A percentile compares a stretch with the other conserved stretches of the same genome.
Conservation (phyloP, 2,797 vertebrate species). For the Acanthurus tractus region DNA sequence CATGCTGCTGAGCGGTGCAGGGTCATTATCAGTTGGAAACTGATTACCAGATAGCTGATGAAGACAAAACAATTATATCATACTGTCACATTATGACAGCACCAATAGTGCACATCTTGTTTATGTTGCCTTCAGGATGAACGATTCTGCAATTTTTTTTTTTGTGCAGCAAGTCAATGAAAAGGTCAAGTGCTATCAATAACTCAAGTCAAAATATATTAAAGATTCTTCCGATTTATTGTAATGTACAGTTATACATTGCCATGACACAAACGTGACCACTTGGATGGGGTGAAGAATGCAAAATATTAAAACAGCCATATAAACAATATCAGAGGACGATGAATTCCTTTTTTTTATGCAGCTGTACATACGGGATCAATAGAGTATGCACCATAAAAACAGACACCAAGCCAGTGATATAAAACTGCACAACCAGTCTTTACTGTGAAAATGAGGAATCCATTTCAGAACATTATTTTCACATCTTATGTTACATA, state of each 20-base stretch:
- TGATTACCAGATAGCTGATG: constrained; percentile 59
- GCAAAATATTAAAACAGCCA: constrained; percentile 83
- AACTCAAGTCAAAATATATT: constrained; percentile 84
- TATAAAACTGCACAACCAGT: constrained; percentile 82
- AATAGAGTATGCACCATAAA: constrained; percentile 79
- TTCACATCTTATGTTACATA: constrained; percentile 86
- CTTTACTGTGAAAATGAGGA: constrained; percentile 77
- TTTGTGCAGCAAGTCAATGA: background rate
- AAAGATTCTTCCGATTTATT: constrained; percentile 99
- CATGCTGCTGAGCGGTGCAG: constrained; percentile 65
- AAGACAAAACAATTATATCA: constrained; percentile 79
- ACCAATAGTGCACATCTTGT: constrained; percentile 49
- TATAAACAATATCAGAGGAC: constrained; percentile 81
- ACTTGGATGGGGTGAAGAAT: constrained; percentile 77
- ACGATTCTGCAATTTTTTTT: background rate
- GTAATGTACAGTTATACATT: constrained; percentile 96
- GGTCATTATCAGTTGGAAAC: constrained; percentile 76
- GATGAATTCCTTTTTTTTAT: constrained; percentile 58
- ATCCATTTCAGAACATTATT: constrained; percentile 80
- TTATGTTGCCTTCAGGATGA: constrained; percentile 28
- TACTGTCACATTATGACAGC: constrained; percentile 68
- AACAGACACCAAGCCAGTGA: constrained; percentile 81
- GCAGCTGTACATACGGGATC: constrained; percentile 77
- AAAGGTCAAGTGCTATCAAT: constrained; percentile 42
- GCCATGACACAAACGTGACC: constrained; percentile 90